A percentile compares a stretch with the other conserved stretches of the same genome.
Conservation (phyloP, 2,113 vertebrate genomes). For the Polyodon spathula region DNA sequence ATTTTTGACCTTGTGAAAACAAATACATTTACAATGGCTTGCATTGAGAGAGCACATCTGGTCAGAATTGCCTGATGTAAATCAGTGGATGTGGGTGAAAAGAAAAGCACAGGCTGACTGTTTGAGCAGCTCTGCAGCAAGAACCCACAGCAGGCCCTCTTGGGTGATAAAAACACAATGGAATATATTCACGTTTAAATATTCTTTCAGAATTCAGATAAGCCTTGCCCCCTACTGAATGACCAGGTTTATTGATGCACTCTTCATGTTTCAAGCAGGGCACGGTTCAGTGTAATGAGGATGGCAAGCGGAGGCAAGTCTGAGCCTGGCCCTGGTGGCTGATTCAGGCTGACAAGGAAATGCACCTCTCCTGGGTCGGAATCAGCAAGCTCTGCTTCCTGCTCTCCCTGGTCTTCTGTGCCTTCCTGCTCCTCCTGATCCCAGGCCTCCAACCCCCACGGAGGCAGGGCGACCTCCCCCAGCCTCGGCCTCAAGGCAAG, state of each 20-base stretch:
- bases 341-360: slow-evolving; percentile 44
- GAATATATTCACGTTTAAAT: too few relatives aligned
- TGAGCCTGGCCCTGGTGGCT: slow-evolving; percentile 56
- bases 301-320: slow-evolving; percentile 34
- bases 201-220: too few relatives aligned
- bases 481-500: slow-evolving; percentile 31
- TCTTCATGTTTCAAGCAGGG: slow-evolving; percentile 21
- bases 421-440: slow-evolving; percentile 65
- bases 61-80: neutral
- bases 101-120: neutral
- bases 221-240: too few relatives aligned
- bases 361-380: slow-evolving; percentile 59
- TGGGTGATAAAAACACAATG: too few relatives aligned
- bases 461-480: slow-evolving; percentile 30
- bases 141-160: too few relatives aligned
- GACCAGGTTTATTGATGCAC: neutral
- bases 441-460: slow-evolving; percentile 47
- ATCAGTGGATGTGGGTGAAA: neutral
- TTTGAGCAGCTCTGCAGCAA: neutral
- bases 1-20: neutral
- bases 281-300: slow-evolving; percentile 28
- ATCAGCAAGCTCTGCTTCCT: slow-evolving; percentile 74
- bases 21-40: neutral
- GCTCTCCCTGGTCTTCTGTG: slow-evolving; percentile 62
- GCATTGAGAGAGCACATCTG: slow-evolving; percentile 5